These are phyloP conservation scores for Carcharodon carcharias DNA, from an alignment of 2,797 vertebrate genomes.

Conservation along the genomic window DNA sequence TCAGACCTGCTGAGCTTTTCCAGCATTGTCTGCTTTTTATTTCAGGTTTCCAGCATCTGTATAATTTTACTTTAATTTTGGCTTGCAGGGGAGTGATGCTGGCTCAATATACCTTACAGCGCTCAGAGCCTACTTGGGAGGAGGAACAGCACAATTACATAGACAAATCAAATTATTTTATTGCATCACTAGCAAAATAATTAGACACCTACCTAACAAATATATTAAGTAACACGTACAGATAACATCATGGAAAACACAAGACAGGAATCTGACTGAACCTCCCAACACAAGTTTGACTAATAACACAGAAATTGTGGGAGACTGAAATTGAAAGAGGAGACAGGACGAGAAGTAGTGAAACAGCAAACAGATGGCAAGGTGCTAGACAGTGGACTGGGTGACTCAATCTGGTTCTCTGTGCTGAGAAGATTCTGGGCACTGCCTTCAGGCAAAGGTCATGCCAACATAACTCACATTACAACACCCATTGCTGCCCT, in stretches of 20 bases:
- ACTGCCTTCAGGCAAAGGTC: background rate
- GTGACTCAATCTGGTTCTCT: background rate
- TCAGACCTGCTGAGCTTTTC: no score
- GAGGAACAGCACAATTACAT: background rate
- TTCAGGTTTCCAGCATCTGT: no score
- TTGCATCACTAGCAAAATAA: background rate
- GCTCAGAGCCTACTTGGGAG: background rate
- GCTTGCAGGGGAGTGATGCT: background rate
- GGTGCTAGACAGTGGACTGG: background rate
- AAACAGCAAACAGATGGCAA: background rate
- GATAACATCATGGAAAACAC: background rate
- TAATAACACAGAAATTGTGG: background rate
- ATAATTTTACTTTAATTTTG: background rate
- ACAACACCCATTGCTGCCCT: background rate
- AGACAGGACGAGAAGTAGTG: background rate
- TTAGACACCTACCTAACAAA: background rate
- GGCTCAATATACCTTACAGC: background rate
- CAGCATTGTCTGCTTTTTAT: no score
- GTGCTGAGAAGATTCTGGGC: background rate
- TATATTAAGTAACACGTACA: background rate
- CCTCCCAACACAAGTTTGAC: background rate
- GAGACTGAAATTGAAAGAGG: background rate
- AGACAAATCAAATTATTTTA: background rate
- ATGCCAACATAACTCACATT: background rate
- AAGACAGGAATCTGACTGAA: background rate